Percentiles rank a stretch among this genome's conserved stretches.
Conservation (phyloP, 2,797 vertebrate species). For the Anolis apletophallus region DNA sequence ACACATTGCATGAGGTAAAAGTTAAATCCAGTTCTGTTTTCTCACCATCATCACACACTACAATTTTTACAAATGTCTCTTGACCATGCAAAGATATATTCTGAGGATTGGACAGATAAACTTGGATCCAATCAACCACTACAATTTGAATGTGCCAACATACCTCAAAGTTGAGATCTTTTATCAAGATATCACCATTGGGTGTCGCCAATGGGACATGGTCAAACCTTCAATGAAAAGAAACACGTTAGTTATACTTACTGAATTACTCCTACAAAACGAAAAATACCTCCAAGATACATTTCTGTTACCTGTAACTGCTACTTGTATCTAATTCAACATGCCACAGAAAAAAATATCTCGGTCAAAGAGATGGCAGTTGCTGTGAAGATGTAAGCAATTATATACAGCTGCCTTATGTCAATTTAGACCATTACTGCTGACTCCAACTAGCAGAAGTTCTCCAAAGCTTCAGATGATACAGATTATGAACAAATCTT, state of each 20-base stretch:
- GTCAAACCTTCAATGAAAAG: constrained; percentile 87
- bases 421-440: not conserved
- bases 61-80: not conserved
- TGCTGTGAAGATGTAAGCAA: not conserved
- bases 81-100: not conserved
- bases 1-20: not conserved
- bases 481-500: not conserved
- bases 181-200: constrained; percentile 95
- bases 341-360: not conserved
- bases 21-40: not conserved
- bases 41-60: no score
- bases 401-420: not conserved
- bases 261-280: not conserved
- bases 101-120: not conserved
- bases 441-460: not conserved
- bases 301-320: not conserved
- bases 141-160: constrained; percentile 35
- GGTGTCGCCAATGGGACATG: constrained; percentile 93
- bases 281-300: not conserved
- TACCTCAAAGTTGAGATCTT: constrained; percentile 94
- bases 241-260: not conserved
- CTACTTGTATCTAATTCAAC: not conserved
- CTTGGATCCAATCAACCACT: not conserved
- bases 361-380: not conserved
- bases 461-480: not conserved